A percentile compares a stretch with the other conserved stretches of the same genome.
Evolutionary conservation across 1,140 invertebrate species (phyloP).

Genomic region (Saxidomus purpurata): DNA sequence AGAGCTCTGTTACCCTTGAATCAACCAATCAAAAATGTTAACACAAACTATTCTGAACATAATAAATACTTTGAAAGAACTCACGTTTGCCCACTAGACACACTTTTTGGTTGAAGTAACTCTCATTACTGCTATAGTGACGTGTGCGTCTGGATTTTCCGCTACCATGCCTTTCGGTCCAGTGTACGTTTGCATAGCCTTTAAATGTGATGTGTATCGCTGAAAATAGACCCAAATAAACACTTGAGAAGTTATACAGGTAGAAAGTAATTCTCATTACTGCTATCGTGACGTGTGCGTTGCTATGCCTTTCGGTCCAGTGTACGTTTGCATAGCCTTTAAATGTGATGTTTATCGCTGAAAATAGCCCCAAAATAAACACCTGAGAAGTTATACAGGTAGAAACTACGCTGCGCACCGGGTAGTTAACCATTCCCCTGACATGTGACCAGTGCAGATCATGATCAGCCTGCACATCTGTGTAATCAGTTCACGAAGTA

Average conservation of each 20-base stretch:
- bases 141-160: not conserved
- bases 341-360: constrained; percentile 33
- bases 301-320: constrained; percentile 39
- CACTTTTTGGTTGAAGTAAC: constrained; percentile 35
- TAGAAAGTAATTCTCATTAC: constrained; percentile 49
- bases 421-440: no score
- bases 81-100: constrained; percentile 35
- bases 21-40: no score
- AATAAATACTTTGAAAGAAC: no score
- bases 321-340: constrained; percentile 47
- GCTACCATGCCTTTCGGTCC: constrained; percentile 28
- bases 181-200: constrained; percentile 52
- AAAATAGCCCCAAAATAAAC: no score
- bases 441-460: no score
- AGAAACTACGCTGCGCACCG: no score
- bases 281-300: constrained; percentile 21
- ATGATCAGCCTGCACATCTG: no score
- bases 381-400: no score
- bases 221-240: not conserved
- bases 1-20: no score
- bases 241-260: no score
- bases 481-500: no score
- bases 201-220: constrained; percentile 20
- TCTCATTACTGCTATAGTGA: constrained; percentile 44
- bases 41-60: no score